A percentile compares a stretch with the other conserved stretches of the same genome.
Evolutionary conservation across 2,888 invertebrate genomes (phyloP).

Genomic region (Trachelus iudaicus): DNA sequence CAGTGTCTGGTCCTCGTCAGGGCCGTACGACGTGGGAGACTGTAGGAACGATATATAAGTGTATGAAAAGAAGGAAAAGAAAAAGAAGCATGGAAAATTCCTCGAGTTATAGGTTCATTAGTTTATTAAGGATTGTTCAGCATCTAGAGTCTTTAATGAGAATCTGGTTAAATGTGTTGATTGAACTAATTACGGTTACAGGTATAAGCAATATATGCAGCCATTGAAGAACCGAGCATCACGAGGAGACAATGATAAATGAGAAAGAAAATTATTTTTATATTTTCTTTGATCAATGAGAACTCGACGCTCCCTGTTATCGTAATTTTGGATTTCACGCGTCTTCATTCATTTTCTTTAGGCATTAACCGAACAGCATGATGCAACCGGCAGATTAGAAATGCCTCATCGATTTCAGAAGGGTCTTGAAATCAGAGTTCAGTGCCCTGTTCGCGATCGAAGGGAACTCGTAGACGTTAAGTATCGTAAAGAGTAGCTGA

Average conservation of each 20-base stretch:
- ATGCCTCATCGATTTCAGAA: neutral
- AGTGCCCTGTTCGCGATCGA: neutral
- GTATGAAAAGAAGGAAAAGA: neutral
- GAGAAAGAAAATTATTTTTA: neutral
- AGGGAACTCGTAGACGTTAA: neutral
- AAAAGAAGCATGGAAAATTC: neutral
- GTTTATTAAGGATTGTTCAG: neutral
- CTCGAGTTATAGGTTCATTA: neutral
- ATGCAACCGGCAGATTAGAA: slow-evolving; percentile 13
- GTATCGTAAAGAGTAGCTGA: neutral
- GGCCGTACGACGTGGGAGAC: neutral
- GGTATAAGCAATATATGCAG: neutral
- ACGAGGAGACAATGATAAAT: neutral
- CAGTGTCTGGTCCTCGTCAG: neutral
- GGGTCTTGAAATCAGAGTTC: neutral
- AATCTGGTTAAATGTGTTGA: neutral
- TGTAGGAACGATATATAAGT: neutral
- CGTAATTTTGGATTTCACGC: neutral
- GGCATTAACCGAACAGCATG: neutral
- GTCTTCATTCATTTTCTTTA: neutral
- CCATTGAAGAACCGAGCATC: neutral
- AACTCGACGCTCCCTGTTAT: neutral
- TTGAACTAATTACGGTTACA: neutral
- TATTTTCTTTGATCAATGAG: neutral
- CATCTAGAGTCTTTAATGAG: neutral